These are phyloP conservation scores for Mungos mungo DNA, from an alignment of 2,113 vertebrate genomes.

Conservation along the genomic window DNA sequence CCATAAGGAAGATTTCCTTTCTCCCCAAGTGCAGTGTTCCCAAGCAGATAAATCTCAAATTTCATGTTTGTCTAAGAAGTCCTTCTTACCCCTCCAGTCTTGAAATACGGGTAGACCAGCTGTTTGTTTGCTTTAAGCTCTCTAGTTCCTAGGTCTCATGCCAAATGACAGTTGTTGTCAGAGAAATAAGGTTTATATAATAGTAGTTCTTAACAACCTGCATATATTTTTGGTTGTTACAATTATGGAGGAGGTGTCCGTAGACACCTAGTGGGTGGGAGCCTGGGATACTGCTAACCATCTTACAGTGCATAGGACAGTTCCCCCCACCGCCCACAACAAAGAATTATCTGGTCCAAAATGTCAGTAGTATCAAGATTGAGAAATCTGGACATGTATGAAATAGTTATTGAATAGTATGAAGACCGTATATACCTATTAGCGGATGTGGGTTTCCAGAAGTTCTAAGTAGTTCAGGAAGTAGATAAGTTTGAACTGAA, in stretches of 20 bases:
- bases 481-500: conserved; percentile 16
- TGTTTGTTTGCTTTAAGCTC: conserved; percentile 53
- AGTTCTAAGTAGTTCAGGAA: conserved; percentile 3
- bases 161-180: conserved; percentile 15
- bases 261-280: not conserved
- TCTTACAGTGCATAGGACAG: not conserved
- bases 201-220: conserved; percentile 38
- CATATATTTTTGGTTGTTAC: not conserved
- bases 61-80: conserved; percentile 51
- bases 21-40: conserved; percentile 16
- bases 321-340: not conserved
- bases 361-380: not conserved
- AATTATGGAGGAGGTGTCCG: not conserved
- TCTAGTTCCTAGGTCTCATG: conserved; percentile 37
- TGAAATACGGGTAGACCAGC: conserved; percentile 21
- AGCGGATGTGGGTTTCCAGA: conserved; percentile 26
- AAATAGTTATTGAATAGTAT: not conserved
- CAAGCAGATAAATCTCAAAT: conserved; percentile 43
- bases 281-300: not conserved
- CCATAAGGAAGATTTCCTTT: conserved; percentile 57
- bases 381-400: not conserved
- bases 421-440: not conserved
- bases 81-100: not conserved
- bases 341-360: not conserved
- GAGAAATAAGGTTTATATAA: conserved; percentile 49